phyloP scores from a whole-genome alignment of 2,888 invertebrate species.

The Coelogynopora nodosa region DNA sequence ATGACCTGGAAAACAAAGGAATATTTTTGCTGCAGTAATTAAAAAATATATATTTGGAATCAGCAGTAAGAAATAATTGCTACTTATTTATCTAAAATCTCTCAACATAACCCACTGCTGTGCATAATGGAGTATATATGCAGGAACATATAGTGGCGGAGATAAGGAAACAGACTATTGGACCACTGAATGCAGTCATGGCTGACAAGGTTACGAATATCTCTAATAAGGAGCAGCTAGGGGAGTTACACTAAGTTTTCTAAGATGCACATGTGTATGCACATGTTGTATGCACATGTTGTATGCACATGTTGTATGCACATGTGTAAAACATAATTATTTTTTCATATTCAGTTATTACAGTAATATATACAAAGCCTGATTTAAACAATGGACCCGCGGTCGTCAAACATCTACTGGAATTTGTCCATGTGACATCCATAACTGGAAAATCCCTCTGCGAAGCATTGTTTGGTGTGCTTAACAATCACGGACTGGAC shows the following conservation, averaged over 20 bases:
- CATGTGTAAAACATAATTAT: background rate
- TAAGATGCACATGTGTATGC: too few relatives aligned
- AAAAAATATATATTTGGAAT: background rate
- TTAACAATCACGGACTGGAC: background rate
- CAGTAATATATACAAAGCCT: background rate
- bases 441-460: background rate
- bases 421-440: background rate
- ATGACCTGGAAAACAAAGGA: background rate
- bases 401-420: background rate
- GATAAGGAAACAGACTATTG: background rate
- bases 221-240: background rate
- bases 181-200: background rate
- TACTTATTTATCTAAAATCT: background rate
- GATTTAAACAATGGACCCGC: background rate
- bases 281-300: background rate
- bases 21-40: background rate
- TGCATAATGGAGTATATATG: background rate
- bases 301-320: background rate
- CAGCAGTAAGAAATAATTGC: background rate
- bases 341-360: background rate
- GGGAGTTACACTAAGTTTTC: background rate
- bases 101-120: background rate
- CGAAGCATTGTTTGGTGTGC: background rate
- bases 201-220: background rate
- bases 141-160: background rate